Evolutionary conservation across 2,888 invertebrate genomes (phyloP), one percentile per base, ranked within the genome.

Genomic region (Coremacera marginata): DNA sequence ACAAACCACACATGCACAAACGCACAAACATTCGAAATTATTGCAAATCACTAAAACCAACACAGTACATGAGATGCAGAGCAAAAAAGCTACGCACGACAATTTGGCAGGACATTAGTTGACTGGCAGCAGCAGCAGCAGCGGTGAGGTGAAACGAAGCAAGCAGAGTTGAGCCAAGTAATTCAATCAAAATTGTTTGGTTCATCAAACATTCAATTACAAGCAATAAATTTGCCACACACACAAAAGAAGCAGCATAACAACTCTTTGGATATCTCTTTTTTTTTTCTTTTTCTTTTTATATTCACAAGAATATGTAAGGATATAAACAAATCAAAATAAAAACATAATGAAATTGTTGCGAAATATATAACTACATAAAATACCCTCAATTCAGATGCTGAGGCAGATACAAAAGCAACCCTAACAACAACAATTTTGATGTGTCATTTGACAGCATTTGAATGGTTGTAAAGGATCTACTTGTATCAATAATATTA

Each of bases 111-210:
- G 27, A 80, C 70, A 81, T 78, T 52, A 70, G 52, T 68, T 37
- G 22, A 67, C 19, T 19, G 49, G 22, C n/a, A 22, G 51, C 44
- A 27, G 44, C 37, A 37, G 37, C 37, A 37, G 8, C 37, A 8
- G 5, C 44, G 44, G 44, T 44, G 44, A 44, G 44, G 14, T 44
- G 44, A 44, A 44, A 44, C 27, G 27, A n/a, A 25, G 27, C 16
- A 27, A 14, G 31, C 14, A 9, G 57, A 34, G 34, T 37, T 57
- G 31, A 31, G 16, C 16, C 57, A 63, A 67, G 82, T 83, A 85
- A 84, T 84, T 84, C 87, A 87, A 87, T 87, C 87, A 87, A 87
- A 87, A 87, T 86, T 86, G 83, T 85, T 86, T 86, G 86, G 84
- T 82, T 84, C 87, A 87, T 86, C 87, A 87, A 86, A 84, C 87